phyloP scores from a whole-genome alignment of 2,113 vertebrate species.

The Ceyx margarethae region DNA sequence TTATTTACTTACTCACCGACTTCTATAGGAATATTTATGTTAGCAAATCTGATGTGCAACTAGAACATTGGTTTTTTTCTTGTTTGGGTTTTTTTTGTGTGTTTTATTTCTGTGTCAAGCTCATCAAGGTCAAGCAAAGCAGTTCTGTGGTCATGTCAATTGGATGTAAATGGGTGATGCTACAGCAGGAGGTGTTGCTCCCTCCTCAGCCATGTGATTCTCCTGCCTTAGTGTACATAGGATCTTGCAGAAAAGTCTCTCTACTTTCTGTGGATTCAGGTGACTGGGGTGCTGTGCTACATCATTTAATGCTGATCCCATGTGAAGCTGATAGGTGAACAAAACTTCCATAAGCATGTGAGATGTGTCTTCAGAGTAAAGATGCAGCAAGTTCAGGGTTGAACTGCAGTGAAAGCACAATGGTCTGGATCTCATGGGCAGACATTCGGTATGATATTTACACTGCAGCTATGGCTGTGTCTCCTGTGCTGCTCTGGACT shows the following conservation, averaged over 20 bases:
- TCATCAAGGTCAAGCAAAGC: neutral
- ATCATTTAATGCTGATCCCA: neutral
- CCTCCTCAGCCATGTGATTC: neutral
- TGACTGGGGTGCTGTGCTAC: too few species aligned
- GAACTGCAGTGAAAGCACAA: neutral
- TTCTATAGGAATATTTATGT: neutral
- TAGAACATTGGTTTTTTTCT: neutral
- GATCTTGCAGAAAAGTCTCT: neutral
- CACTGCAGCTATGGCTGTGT: too few species aligned
- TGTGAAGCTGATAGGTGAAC: neutral
- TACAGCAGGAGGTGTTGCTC: neutral
- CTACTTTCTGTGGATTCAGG: neutral
- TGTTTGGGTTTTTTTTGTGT: too few species aligned
- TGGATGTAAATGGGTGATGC: neutral
- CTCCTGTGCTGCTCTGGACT: neutral
- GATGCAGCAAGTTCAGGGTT: neutral
- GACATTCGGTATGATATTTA: neutral
- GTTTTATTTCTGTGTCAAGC: neutral
- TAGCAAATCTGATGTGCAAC: neutral
- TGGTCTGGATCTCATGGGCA: neutral
- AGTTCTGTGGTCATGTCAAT: neutral
- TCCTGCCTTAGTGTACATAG: neutral
- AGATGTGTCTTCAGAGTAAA: neutral
- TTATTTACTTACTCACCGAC: slow-evolving; percentile 12
- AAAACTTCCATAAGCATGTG: neutral